phyloP scores from a whole-genome alignment of 1,140 invertebrate species.

The Musca domestica region DNA sequence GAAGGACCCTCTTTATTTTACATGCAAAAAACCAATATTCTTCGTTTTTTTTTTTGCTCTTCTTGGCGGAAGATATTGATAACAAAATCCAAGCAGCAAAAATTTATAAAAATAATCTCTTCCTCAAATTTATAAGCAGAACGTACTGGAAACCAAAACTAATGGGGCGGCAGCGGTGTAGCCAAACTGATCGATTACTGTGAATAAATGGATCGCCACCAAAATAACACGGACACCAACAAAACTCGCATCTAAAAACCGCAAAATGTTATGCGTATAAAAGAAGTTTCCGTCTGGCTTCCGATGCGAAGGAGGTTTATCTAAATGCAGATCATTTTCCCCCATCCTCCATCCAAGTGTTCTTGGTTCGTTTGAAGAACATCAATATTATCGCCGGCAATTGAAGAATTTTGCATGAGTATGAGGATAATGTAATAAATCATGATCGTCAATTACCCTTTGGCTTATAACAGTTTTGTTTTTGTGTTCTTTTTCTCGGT shows the following conservation, averaged over 20 bases:
- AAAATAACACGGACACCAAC: neutral
- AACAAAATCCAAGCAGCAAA: neutral
- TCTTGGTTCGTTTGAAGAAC: neutral
- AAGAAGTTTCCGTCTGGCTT: neutral
- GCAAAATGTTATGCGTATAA: constrained; percentile 9
- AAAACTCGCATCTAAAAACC: too few species aligned
- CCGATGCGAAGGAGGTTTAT: constrained; percentile 11
- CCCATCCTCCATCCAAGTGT: neutral
- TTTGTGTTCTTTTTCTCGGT: neutral
- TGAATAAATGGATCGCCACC: neutral
- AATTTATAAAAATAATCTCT: neutral
- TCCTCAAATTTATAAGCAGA: too few species aligned
- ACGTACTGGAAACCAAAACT: neutral
- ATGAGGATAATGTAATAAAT: constrained; percentile 14
- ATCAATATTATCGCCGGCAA: too few species aligned
- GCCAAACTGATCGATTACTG: constrained; percentile 18
- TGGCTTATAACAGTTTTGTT: constrained; percentile 12
- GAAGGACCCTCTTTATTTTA: too few species aligned
- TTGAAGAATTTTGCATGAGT: too few species aligned
- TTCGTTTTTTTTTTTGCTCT: neutral
- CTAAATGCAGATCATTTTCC: constrained; percentile 1
- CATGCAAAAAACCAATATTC: neutral
- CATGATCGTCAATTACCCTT: constrained; percentile 18
- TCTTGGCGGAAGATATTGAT: constrained; percentile 12
- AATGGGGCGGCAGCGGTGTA: constrained; percentile 18